phyloP scores from a whole-genome alignment of 2,113 vertebrate species.

The Corythoichthys haematopterus region DNA sequence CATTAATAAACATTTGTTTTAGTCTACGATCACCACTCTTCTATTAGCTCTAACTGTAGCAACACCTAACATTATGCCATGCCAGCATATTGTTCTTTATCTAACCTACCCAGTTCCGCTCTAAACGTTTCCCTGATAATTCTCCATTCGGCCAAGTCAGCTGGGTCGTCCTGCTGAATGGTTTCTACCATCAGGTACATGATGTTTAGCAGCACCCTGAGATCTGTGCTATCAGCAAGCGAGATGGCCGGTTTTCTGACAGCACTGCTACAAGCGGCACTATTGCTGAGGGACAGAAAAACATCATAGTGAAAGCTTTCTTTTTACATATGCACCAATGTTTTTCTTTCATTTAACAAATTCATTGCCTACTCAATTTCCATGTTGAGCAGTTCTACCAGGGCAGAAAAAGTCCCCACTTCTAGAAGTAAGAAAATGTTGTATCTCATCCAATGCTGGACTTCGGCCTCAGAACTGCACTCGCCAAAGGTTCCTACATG shows the following conservation, averaged over 20 bases:
- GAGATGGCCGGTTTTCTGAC: constrained; percentile 97
- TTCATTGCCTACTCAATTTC: constrained; percentile 87
- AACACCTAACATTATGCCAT: not conserved
- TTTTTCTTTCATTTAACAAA: not conserved
- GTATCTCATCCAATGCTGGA: constrained; percentile 94
- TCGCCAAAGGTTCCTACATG: constrained; percentile 88
- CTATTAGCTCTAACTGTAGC: not conserved
- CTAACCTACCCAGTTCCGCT: constrained; percentile 82
- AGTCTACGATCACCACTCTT: not conserved
- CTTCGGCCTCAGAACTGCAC: constrained; percentile 85
- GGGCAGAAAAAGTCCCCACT: constrained; percentile 88
- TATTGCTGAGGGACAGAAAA: constrained; percentile 77
- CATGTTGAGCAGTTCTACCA: constrained; percentile 98
- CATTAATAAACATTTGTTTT: not conserved
- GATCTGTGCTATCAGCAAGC: constrained; percentile 94
- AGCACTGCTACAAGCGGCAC: constrained; percentile 91
- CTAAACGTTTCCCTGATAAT: constrained; percentile 86
- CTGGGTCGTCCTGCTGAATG: constrained; percentile 84
- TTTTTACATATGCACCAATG: not conserved
- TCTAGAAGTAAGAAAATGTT: constrained; percentile 92
- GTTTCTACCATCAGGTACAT: constrained; percentile 98
- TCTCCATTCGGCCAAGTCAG: constrained; percentile 87
- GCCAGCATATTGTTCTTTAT: not conserved
- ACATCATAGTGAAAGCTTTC: not conserved
- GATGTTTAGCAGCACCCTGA: constrained; percentile 93